These are phyloP conservation scores for Aspidiotus rigidus DNA, from an alignment of 2,888 invertebrate species.

Conservation along the genomic window DNA sequence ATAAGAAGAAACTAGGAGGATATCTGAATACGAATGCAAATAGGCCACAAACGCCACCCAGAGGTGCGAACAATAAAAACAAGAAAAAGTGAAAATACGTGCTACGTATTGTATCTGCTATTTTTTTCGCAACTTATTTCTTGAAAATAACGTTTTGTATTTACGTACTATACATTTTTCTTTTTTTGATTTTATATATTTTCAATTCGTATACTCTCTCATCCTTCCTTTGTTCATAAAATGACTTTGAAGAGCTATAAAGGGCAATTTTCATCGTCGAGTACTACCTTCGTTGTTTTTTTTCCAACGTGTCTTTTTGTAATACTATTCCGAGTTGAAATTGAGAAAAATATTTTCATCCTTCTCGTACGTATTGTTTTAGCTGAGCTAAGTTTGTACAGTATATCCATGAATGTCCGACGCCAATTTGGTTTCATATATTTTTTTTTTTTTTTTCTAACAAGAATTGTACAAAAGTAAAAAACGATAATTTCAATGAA, in stretches of 20 bases:
- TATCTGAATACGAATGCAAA: slow-evolving; percentile 73
- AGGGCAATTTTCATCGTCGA: too few relatives aligned
- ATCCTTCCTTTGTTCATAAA: background rate
- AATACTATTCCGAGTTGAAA: too few relatives aligned
- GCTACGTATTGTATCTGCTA: background rate
- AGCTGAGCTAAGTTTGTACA: too few relatives aligned
- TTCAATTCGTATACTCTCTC: background rate
- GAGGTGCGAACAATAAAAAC: slow-evolving; percentile 82
- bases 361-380: too few relatives aligned
- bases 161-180: background rate
- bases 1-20: slow-evolving; percentile 87
- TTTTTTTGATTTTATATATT: background rate
- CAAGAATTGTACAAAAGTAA: too few relatives aligned
- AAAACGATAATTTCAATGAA: too few relatives aligned
- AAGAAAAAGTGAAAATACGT: slow-evolving; percentile 65
- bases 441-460: too few relatives aligned
- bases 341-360: too few relatives aligned
- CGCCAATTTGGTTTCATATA: too few relatives aligned
- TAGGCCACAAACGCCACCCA: slow-evolving; percentile 93
- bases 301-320: too few relatives aligned
- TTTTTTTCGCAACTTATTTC: background rate
- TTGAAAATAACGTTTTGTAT: slow-evolving; percentile 1
- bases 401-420: too few relatives aligned
- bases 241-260: background rate
- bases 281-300: too few relatives aligned